Conservation (phyloP, 1,140 invertebrate genomes). For the Thaumatotibia leucotreta region DNA sequence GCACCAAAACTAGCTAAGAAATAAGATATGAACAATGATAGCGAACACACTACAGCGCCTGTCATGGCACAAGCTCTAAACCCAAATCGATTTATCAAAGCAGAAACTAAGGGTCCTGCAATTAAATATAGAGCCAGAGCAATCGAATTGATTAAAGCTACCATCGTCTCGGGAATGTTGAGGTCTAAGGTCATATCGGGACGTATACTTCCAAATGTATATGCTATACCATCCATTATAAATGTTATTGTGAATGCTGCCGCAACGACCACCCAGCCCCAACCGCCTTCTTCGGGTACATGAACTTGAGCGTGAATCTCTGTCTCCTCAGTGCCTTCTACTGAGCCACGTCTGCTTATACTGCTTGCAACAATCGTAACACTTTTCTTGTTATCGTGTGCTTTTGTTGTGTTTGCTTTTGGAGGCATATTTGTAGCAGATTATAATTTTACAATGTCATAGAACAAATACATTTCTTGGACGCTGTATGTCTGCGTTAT, state of each 20-base stretch:
- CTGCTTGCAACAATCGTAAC: conserved; percentile 40
- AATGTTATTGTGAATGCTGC: conserved; percentile 45
- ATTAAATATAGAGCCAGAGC: too few species aligned
- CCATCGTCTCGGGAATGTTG: conserved; percentile 28
- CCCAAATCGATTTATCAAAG: conserved; percentile 84
- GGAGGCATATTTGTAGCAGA: conserved; percentile 37
- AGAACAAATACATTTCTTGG: too few species aligned
- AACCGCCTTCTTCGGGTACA: too few species aligned
- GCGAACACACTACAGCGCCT: conserved; percentile 74
- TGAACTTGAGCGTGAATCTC: conserved; percentile 63
- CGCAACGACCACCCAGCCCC: too few species aligned
- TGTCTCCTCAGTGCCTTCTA: conserved; percentile 58
- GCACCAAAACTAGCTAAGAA: conserved; percentile 43
- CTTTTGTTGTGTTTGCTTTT: conserved; percentile 43
- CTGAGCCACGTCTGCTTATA: conserved; percentile 42
- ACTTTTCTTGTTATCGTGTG: conserved; percentile 38
- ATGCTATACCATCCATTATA: conserved; percentile 55
- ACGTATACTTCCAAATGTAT: conserved; percentile 59
- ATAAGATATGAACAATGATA: conserved; percentile 52
- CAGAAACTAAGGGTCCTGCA: too few species aligned
- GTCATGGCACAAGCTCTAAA: conserved; percentile 83
- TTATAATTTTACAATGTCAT: too few species aligned
- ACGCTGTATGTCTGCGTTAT: too few species aligned
- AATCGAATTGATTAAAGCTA: too few species aligned
- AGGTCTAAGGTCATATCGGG: conserved; percentile 51